Percentiles rank a stretch among this genome's conserved stretches.
phyloP scores from a whole-genome alignment of 2,797 vertebrate genomes.

The Petrocephalus sullivani region DNA sequence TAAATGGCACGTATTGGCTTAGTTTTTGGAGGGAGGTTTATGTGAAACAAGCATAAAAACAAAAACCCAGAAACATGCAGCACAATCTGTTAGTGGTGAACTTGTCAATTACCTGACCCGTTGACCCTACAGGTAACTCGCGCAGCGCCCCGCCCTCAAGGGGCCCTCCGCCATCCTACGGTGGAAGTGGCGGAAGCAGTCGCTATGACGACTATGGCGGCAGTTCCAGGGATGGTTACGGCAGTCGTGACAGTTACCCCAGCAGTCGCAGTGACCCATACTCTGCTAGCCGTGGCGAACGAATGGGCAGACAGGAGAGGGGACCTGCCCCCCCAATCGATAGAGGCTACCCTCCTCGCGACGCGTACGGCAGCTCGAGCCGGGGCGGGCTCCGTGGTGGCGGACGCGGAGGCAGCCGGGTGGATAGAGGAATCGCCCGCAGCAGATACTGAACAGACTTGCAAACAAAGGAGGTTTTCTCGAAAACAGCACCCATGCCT shows the following conservation, averaged over 20 bases:
- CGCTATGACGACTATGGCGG: conserved; percentile 98
- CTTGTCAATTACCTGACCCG: conserved; percentile 99
- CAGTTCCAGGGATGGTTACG: conserved; percentile 97
- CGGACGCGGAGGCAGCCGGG: conserved; percentile 82
- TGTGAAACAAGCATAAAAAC: not conserved
- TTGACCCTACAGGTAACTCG: conserved; percentile 99
- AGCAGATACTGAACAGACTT: conserved; percentile 87
- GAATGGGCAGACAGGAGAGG: conserved; percentile 94
- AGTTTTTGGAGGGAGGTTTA: not conserved
- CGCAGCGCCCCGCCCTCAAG: conserved; percentile 98
- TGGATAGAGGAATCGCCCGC: conserved; percentile 96
- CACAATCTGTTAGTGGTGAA: conserved; percentile 76
- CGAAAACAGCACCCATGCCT: not conserved
- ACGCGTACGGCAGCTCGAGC: conserved; percentile 95
- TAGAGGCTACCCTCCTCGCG: conserved; percentile 96
- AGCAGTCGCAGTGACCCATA: conserved; percentile 99
- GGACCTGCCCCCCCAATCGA: conserved; percentile 90
- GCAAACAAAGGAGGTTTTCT: conserved; percentile 22
- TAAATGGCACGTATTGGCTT: not conserved
- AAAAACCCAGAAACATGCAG: conserved; percentile 38
- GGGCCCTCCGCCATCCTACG: conserved; percentile 98
- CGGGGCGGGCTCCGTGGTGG: conserved; percentile 80
- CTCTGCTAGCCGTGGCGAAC: conserved; percentile 89
- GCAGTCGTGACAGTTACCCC: conserved; percentile 98
- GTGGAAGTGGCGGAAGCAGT: conserved; percentile 99